Evolutionary conservation across 2,888 invertebrate species (phyloP), one percentile per base, ranked within the genome.

Genomic region (Herminia tarsipennalis): DNA sequence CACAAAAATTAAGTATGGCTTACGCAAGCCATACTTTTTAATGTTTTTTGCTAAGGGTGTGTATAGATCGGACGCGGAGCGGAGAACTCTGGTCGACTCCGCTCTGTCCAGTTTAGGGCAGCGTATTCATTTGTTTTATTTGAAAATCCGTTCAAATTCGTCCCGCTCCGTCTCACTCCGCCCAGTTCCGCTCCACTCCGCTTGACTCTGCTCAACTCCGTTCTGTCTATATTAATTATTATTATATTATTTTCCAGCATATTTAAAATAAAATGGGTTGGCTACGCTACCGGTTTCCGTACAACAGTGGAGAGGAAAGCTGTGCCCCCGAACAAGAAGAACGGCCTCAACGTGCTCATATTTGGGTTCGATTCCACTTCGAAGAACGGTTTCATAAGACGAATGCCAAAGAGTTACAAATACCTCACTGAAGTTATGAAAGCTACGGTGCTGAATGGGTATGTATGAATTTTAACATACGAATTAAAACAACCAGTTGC

Each of bases 341-440:
- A 76, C 2, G 56, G 68, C 0, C 12, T 79, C 28, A 97, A 96
- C 76, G 94, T 98, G 0, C 80, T 98, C 0, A 96, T 98, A 91
- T 94, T 97, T 55, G 98, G 97, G 0, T 96, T 97, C 67, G 98
- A 98, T 83, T 98, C 98, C 0, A 83, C 98, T 0, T 97, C 98
- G 0, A 93, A 95, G 34, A 95, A 97, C 82, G 94, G 96, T 1
- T 97, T 96, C 67, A 94, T 95, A 32, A 91, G 97, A 18, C 95
- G 95, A 69, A 86, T 98, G 66, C 97, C 97, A 0, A 94, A 94
- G 61, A 94, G 95, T 10, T 96, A 95, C 71, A 88, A 92, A n/a
- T 95, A 94, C 73, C 77, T 98, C 17, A 93, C 90, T 1, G 88
- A 94, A 1, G 42, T 52, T 3, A n/a, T 64, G 5, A 16, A 56